These are phyloP conservation scores for Sipha flava DNA, from an alignment of 1,140 invertebrate species.

Conservation along the genomic window DNA sequence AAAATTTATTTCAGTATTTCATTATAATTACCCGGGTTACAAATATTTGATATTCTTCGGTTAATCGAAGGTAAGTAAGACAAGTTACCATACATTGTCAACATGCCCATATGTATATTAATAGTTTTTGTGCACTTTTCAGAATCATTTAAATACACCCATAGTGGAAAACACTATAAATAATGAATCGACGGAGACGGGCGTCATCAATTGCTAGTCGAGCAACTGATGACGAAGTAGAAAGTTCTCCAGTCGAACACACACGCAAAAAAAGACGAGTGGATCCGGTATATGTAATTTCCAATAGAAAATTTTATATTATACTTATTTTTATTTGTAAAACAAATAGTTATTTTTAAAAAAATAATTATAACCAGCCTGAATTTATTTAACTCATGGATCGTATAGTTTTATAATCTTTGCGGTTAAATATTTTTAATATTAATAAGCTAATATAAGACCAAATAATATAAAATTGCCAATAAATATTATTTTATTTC, in stretches of 20 bases:
- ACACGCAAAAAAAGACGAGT: conserved; percentile 48
- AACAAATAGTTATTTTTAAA: background rate
- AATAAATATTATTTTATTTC: no score
- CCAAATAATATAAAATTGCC: no score
- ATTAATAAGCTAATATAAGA: no score
- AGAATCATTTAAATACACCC: background rate
- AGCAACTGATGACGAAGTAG: conserved; percentile 52
- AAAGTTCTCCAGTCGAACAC: conserved; percentile 44
- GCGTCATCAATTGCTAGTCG: conserved; percentile 62
- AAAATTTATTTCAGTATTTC: no score
- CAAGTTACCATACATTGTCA: no score
- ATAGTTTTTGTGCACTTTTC: background rate
- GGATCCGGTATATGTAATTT: conserved; percentile 46
- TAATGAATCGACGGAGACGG: conserved; percentile 58
- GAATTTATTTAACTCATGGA: no score
- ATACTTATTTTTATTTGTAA: background rate
- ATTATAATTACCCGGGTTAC: background rate
- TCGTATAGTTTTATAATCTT: no score
- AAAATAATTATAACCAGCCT: no score
- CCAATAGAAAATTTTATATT: background rate
- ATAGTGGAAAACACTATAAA: background rate
- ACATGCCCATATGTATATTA: background rate
- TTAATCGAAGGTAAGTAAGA: background rate
- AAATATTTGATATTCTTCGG: background rate
- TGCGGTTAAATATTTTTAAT: no score